Evolutionary conservation across 2,113 vertebrate genomes (phyloP), one percentile per base, ranked within the genome.

Genomic region (Ploceus nigricollis): DNA sequence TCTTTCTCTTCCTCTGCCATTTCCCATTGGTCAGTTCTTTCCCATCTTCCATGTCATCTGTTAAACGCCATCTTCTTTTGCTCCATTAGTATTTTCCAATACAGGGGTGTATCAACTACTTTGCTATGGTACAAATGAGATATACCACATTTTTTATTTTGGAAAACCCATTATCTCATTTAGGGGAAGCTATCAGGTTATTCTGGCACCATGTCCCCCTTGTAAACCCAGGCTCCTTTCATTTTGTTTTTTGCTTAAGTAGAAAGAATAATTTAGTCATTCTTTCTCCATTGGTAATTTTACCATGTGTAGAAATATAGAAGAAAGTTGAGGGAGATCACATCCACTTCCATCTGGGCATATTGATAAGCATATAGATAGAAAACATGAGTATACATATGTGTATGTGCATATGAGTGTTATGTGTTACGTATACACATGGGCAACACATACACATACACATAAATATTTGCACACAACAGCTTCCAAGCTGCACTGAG

Each of bases 101-200:
- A 63, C 63, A 89, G 68, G n/a, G 73, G 31, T 22, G 42, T 73
- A 58, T 75, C 30, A 50, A 89, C 42, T 64, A 23, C 27, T 92
- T 92, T 88, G 40, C 48, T 79, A 76, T 76, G 30, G 40, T 68
- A 76, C 23, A 84, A 89, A 78, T 66, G 64, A 87, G 39, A 78
- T 91, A 91, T 87, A 54, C 20, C 64, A 50, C 30, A 65, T 87
- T 66, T 89, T 84, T 31, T 58, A 42, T 35, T 91, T 73, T 89
- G 77, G 23, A 93, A 95, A 96, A 91, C 42, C 64, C 64, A 82
- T 94, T 75, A 81, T 57, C 42, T 90, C 47, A 31, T 73, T 84
- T 70, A 84, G 77, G 60, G 47, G 53, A 95, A 69, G 50, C 66
- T 87, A 63, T 66, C 71, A 83, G 58, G 64, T 83, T 53, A 39